phyloP scores from a whole-genome alignment of 2,113 vertebrate genomes.

The Cynoglossus semilaevis region DNA sequence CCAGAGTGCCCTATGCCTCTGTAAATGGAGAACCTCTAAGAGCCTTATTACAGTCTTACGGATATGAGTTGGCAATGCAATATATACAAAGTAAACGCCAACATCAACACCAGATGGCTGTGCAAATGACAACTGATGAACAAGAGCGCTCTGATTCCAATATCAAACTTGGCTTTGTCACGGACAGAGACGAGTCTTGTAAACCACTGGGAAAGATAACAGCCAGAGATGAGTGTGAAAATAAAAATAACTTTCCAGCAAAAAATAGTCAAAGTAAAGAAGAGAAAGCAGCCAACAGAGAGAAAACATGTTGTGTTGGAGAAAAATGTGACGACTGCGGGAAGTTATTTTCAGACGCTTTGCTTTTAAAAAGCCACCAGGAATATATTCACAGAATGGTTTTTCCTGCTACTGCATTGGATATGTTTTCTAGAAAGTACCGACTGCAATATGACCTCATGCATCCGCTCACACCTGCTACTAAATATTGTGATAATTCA shows the following conservation, averaged over 20 bases:
- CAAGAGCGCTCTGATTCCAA: conserved; percentile 33
- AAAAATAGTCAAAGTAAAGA: conserved; percentile 26
- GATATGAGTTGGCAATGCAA: conserved; percentile 95
- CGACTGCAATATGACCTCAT: conserved; percentile 92
- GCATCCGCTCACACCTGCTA: conserved; percentile 82
- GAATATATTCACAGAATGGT: conserved; percentile 93
- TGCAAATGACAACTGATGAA: conserved; percentile 49
- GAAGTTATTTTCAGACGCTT: conserved; percentile 93
- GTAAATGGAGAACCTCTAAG: conserved; percentile 85
- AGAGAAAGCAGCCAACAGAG: conserved; percentile 13
- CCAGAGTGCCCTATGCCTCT: conserved; percentile 91
- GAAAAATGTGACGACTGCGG: conserved; percentile 84
- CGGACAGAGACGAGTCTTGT: conserved; percentile 23
- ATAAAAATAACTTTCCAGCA: conserved; percentile 10
- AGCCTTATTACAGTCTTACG: conserved; percentile 94
- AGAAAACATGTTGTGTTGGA: conserved; percentile 70
- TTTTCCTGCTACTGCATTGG: conserved; percentile 89
- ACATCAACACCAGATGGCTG: conserved; percentile 82
- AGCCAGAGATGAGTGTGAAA: conserved; percentile 28
- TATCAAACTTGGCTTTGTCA: conserved; percentile 60
- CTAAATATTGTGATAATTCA: conserved; percentile 44
- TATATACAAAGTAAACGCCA: conserved; percentile 95
- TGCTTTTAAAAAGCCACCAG: conserved; percentile 97
- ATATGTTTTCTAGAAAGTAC: conserved; percentile 94
- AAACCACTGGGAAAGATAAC: conserved; percentile 64